Evolutionary conservation across 2,888 invertebrate genomes (phyloP).

Genomic region (Dione vanillae): DNA sequence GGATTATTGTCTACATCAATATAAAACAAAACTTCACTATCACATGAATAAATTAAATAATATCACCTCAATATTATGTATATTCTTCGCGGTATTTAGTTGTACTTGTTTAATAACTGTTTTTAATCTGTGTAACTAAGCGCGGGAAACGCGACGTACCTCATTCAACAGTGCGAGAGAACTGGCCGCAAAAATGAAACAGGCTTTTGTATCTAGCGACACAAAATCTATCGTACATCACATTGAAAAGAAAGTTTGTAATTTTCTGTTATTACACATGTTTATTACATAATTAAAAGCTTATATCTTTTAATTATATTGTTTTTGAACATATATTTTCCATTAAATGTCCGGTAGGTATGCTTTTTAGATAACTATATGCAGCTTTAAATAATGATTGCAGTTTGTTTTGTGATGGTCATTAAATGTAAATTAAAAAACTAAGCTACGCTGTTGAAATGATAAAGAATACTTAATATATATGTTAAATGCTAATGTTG

Average conservation of each 20-base stretch:
- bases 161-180: constrained; percentile 59
- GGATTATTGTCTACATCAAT: background rate
- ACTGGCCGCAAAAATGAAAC: constrained; percentile 57
- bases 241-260: constrained; percentile 1
- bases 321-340: too few species aligned
- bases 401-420: too few species aligned
- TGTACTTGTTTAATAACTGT: constrained; percentile 43
- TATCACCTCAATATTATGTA: constrained; percentile 34
- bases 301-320: background rate
- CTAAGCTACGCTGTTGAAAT: too few species aligned
- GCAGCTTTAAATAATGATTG: too few species aligned
- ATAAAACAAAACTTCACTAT: constrained; percentile 18
- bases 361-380: too few species aligned
- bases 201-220: constrained; percentile 39
- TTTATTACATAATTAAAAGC: background rate
- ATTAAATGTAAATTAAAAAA: too few species aligned
- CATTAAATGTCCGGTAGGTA: too few species aligned
- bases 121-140: constrained; percentile 59
- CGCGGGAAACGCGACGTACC: constrained; percentile 69
- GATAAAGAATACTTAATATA: too few species aligned
- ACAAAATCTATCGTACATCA: constrained; percentile 25
- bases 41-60: constrained; percentile 17
- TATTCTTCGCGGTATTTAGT: constrained; percentile 63
- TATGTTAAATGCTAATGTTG: too few species aligned
- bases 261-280: background rate